Evolutionary conservation across 2,888 invertebrate species (phyloP), one percentile per base, ranked within the genome.

Genomic region (Sphinx pinastri): DNA sequence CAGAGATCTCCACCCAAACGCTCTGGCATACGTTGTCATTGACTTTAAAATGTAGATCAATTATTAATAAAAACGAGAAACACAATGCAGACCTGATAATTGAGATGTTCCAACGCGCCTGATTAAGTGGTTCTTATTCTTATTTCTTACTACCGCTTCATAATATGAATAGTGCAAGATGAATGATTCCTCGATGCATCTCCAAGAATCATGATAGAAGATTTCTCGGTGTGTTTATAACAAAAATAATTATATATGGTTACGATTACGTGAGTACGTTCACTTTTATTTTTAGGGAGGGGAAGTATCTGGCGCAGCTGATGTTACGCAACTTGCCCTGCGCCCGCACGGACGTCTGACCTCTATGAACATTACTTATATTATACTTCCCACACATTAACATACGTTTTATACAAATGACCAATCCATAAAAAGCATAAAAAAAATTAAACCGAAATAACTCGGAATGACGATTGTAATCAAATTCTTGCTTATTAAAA

Each of bases 231-330:
- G 82, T 80, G 77, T 82, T 84, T 83, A 82, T 84, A 83, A 81
- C 80, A 81, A 76, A 79, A 79, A 80, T 83, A 81, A 81, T 82
- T 77, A 81, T 78, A 80, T 78, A 76, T 80, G 79, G 77, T 74
- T 74, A 73, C 74, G 81, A 86, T 91, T 92, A 92, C 91, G 89
- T 90, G 82, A 81, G 79, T 83, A 87, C 92, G 80, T 90, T 92
- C 93, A 90, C 93, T 92, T 92, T 93, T 90, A 87, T 88, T 89
- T 90, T 90, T 91, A 87, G 87, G 88, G 88, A 88, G 89, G 86
- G 88, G 88, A 86, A 85, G 80, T 88, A 85, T 83, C 82, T 81
- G 81, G 74, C 74, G 72, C 73, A 67, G 31, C 60, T 49, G 52
- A 14, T 71, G 60, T 86, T 84, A 72, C 76, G 75, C 77, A 84